Conservation (phyloP, 2,797 vertebrate genomes). For the Dipus sagitta region DNA sequence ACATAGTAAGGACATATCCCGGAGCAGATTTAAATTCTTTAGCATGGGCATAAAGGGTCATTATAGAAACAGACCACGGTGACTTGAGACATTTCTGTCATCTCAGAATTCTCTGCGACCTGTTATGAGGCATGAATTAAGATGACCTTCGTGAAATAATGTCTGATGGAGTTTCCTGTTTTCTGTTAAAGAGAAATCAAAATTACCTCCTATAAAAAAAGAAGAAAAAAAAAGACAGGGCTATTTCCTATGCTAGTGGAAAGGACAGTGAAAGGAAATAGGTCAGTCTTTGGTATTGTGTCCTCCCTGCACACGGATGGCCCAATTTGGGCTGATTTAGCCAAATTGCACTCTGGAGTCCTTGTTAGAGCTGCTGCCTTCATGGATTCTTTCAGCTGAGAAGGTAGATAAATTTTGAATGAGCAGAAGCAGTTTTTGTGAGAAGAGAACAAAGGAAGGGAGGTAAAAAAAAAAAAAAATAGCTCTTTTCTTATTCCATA, state of each 20-base stretch:
- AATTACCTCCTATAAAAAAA: conserved; percentile 6
- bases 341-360: conserved; percentile 31
- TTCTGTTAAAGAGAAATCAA: conserved; percentile 52
- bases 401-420: conserved; percentile 47
- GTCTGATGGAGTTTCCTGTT: conserved; percentile 59
- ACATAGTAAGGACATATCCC: background rate
- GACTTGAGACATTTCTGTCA: background rate
- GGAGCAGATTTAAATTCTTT: conserved; percentile 36
- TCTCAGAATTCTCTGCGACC: background rate
- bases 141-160: background rate
- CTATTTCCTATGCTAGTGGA: conserved; percentile 39
- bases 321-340: background rate
- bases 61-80: background rate
- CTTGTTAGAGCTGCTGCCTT: conserved; percentile 13
- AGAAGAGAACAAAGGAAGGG: conserved; percentile 19
- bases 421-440: background rate
- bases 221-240: conserved; percentile 34
- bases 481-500: background rate
- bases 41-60: conserved; percentile 5
- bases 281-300: background rate
- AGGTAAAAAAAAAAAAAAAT: background rate
- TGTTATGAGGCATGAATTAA: background rate
- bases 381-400: conserved; percentile 24
- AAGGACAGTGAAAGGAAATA: background rate
- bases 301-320: background rate